Evolutionary conservation across 2,797 vertebrate species (phyloP).

Genomic region (Cottoperca gobio): DNA sequence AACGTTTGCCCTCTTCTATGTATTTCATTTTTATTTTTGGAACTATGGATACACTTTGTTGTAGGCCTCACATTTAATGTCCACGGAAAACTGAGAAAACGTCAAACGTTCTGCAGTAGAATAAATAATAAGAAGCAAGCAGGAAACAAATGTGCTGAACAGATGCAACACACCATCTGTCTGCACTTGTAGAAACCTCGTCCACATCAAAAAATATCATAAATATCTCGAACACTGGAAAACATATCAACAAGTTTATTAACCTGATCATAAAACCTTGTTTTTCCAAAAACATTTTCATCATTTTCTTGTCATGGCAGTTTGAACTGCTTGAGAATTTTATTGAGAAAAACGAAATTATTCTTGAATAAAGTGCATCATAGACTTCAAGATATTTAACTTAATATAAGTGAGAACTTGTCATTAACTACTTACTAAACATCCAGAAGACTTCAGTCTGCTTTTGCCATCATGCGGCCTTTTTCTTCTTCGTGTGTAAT

Average conservation of each 20-base stretch:
- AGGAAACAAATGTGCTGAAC: conserved; percentile 27
- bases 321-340: conserved; percentile 1
- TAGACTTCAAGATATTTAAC: conserved; percentile 5
- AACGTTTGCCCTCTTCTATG: not conserved
- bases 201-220: conserved; percentile 42
- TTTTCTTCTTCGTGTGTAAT: not conserved
- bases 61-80: not conserved
- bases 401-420: conserved; percentile 7
- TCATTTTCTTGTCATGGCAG: conserved; percentile 15
- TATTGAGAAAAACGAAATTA: not conserved
- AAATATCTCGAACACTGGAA: conserved; percentile 48
- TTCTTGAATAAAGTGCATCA: not conserved
- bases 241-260: conserved; percentile 44
- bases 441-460: not conserved
- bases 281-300: conserved; percentile 20
- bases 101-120: conserved; percentile 9
- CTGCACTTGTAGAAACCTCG: conserved; percentile 28
- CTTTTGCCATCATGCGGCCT: not conserved
- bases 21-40: not conserved
- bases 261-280: not conserved
- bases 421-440: conserved; percentile 8
- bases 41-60: not conserved
- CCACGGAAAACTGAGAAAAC: not conserved
- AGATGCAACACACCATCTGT: conserved; percentile 42
- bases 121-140: conserved; percentile 12